Percentiles rank a stretch among this genome's conserved stretches.
Conservation (phyloP, 2,888 invertebrate species). For the Lasius platythorax region DNA sequence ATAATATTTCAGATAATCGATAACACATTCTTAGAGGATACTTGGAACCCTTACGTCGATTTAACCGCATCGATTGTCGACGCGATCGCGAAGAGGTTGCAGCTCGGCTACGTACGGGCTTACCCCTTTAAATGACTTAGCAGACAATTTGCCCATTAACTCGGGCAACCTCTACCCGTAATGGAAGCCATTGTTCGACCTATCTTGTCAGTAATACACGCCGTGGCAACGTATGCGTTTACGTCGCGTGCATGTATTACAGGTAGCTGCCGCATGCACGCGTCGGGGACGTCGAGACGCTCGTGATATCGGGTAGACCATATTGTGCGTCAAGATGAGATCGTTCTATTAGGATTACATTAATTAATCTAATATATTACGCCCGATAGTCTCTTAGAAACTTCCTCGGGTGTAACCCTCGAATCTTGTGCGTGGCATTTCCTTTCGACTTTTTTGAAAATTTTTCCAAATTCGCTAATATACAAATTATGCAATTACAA, state of each 20-base stretch:
- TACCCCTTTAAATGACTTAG: slow-evolving; percentile 83
- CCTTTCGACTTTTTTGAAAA: slow-evolving; percentile 10
- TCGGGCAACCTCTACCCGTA: slow-evolving; percentile 81
- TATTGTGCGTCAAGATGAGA: slow-evolving; percentile 84
- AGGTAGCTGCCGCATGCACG: slow-evolving; percentile 73
- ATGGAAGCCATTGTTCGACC: slow-evolving; percentile 85
- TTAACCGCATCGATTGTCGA: slow-evolving; percentile 77
- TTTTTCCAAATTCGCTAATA: neutral
- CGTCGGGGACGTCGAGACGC: slow-evolving; percentile 75
- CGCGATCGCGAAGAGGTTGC: slow-evolving; percentile 72
- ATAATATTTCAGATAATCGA: slow-evolving; percentile 21
- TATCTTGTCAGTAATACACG: slow-evolving; percentile 82
- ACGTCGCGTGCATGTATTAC: slow-evolving; percentile 69
- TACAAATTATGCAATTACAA: neutral
- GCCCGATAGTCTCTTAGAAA: slow-evolving; percentile 68
- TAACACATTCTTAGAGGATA: slow-evolving; percentile 8
- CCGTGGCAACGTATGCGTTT: slow-evolving; percentile 67
- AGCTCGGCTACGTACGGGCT: slow-evolving; percentile 74
- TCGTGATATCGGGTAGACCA: slow-evolving; percentile 79
- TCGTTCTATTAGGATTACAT: slow-evolving; percentile 83
- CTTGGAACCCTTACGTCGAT: slow-evolving; percentile 60
- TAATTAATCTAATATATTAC: slow-evolving; percentile 82
- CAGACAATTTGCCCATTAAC: slow-evolving; percentile 84
- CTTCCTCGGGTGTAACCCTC: slow-evolving; percentile 7
- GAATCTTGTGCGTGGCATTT: neutral